These are phyloP conservation scores for Channa striata DNA, from an alignment of 2,797 vertebrate species.

Conservation along the genomic window DNA sequence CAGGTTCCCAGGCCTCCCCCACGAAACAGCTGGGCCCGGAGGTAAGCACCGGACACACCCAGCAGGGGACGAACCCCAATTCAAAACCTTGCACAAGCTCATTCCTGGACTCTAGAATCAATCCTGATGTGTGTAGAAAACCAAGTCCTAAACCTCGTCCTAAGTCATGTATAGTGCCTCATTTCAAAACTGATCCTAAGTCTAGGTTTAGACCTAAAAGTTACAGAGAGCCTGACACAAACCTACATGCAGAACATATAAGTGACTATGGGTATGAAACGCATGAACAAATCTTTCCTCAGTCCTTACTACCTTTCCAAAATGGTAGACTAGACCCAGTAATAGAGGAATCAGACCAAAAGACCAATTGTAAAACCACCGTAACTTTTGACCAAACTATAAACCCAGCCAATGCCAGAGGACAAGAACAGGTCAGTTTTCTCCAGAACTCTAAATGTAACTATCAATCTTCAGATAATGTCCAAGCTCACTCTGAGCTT, in stretches of 20 bases:
- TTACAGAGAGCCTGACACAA: constrained; percentile 41
- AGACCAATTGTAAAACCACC: constrained; percentile 10
- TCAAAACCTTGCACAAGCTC: constrained; percentile 13
- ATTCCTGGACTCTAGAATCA: constrained; percentile 25
- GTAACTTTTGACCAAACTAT: constrained; percentile 14
- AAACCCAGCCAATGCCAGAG: constrained; percentile 21
- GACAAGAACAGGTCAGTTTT: constrained; percentile 21
- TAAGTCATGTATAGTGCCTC: constrained; percentile 46
- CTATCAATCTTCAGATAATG: constrained; percentile 9
- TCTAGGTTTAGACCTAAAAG: constrained; percentile 43
- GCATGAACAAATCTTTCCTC: constrained; percentile 14
- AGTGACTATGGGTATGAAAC: constrained; percentile 17
- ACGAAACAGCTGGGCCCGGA: constrained; percentile 90
- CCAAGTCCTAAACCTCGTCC: constrained; percentile 46
- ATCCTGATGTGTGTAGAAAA: constrained; percentile 39
- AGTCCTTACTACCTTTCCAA: constrained; percentile 15
- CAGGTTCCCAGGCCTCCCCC: constrained; percentile 91
- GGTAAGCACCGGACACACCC: constrained; percentile 85
- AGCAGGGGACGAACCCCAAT: constrained; percentile 18
- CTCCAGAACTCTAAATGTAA: constrained; percentile 11
- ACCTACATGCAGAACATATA: constrained; percentile 12
- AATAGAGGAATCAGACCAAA: constrained; percentile 52
- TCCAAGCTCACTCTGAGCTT: constrained; percentile 17
- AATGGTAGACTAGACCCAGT: constrained; percentile 49
- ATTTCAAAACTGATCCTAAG: constrained; percentile 29